Evolutionary conservation across 2,888 invertebrate species (phyloP).

Genomic region (Synanthedon andrenaeformis): DNA sequence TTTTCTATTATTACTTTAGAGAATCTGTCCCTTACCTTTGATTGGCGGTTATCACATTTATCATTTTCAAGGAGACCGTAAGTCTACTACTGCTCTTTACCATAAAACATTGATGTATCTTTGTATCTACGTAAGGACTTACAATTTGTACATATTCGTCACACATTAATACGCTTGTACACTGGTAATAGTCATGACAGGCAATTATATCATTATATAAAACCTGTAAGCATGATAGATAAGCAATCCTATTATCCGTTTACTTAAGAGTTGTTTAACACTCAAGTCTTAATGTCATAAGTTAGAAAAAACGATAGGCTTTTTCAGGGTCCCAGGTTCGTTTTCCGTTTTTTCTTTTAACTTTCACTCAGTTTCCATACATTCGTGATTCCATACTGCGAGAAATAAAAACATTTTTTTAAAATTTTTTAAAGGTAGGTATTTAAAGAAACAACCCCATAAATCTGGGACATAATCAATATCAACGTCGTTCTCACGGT

Average conservation of each 20-base stretch:
- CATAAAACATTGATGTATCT: too few relatives aligned
- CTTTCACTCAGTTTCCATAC: too few relatives aligned
- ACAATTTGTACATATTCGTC: not conserved
- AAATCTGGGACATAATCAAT: not conserved
- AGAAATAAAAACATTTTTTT: too few relatives aligned
- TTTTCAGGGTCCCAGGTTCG: too few relatives aligned
- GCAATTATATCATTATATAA: not conserved
- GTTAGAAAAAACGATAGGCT: not conserved
- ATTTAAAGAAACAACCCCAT: not conserved
- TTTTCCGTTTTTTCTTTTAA: too few relatives aligned
- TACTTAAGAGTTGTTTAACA: not conserved
- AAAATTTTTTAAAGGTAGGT: too few relatives aligned
- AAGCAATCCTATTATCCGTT: not conserved
- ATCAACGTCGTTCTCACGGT: constrained; percentile 1
- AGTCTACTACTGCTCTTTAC: too few relatives aligned
- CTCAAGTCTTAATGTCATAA: not conserved
- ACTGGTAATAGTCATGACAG: not conserved
- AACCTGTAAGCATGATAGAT: not conserved
- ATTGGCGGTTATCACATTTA: too few relatives aligned
- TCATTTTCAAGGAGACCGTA: too few relatives aligned
- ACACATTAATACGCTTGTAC: not conserved
- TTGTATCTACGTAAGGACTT: not conserved
- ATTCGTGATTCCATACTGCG: too few relatives aligned
- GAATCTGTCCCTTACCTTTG: too few relatives aligned
- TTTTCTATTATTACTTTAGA: too few relatives aligned